Evolutionary conservation across 2,888 invertebrate genomes (phyloP).

Genomic region (Tetranychus truncatus): DNA sequence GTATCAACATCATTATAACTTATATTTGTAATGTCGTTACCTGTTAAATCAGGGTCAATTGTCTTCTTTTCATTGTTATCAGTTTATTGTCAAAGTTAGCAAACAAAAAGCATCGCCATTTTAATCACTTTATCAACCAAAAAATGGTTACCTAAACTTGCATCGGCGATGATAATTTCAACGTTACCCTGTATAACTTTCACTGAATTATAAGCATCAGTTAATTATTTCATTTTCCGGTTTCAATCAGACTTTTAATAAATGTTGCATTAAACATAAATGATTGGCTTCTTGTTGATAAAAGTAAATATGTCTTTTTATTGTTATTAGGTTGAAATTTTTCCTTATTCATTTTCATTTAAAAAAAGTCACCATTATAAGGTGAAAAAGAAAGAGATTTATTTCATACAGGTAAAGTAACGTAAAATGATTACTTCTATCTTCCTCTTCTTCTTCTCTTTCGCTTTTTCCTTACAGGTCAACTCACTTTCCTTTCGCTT

Average conservation of each 20-base stretch:
- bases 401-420: too few relatives aligned
- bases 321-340: not conserved
- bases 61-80: too few relatives aligned
- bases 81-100: too few relatives aligned
- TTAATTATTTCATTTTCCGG: not conserved
- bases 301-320: not conserved
- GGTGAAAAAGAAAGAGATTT: not conserved
- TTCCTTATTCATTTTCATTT: not conserved
- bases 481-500: not conserved
- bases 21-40: too few relatives aligned
- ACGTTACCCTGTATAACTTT: not conserved
- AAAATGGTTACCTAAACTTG: not conserved
- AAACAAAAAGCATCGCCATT: too few relatives aligned
- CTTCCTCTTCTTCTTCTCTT: slow-evolving; percentile 2
- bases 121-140: not conserved
- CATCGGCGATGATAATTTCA: not conserved
- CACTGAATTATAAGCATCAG: too few relatives aligned
- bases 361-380: not conserved
- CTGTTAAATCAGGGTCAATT: too few relatives aligned
- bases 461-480: not conserved
- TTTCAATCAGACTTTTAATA: not conserved
- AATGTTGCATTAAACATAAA: not conserved
- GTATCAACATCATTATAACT: too few relatives aligned
- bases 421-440: not conserved
- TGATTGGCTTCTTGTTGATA: not conserved